Evolutionary conservation across 2,797 vertebrate species (phyloP).

Genomic region (Epinephelus malabaricus): DNA sequence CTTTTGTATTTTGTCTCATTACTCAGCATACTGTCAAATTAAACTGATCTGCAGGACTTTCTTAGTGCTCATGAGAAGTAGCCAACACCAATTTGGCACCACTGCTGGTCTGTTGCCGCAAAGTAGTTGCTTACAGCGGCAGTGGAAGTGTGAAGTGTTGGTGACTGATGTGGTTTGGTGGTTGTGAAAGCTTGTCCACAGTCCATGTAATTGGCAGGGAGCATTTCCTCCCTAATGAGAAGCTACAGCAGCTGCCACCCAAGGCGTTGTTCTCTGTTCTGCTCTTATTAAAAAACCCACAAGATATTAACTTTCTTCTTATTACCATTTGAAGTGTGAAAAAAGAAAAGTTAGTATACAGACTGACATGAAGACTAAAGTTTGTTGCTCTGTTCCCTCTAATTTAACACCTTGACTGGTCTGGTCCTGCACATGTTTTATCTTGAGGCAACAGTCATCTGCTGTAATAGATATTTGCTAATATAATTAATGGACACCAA

Average conservation of each 20-base stretch:
- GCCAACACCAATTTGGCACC: not conserved
- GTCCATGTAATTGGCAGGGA: conserved; percentile 49
- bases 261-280: not conserved
- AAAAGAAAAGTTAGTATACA: not conserved
- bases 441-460: not conserved
- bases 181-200: conserved; percentile 50
- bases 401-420: not conserved
- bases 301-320: not conserved
- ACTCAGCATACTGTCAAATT: not conserved
- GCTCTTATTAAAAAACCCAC: not conserved
- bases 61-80: not conserved
- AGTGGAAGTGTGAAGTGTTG: conserved; percentile 43
- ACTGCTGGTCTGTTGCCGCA: not conserved
- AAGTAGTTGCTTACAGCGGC: conserved; percentile 20
- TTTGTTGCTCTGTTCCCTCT: not conserved
- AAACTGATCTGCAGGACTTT: conserved; percentile 1
- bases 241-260: conserved; percentile 36
- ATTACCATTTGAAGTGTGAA: not conserved
- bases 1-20: not conserved
- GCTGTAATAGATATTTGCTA: not conserved
- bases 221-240: conserved; percentile 66
- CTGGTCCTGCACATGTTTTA: not conserved
- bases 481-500: not conserved
- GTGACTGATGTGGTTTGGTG: conserved; percentile 67
- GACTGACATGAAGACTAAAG: not conserved